These are phyloP conservation scores for Hemitrygon akajei DNA, from an alignment of 2,797 vertebrate species.

Conservation along the genomic window DNA sequence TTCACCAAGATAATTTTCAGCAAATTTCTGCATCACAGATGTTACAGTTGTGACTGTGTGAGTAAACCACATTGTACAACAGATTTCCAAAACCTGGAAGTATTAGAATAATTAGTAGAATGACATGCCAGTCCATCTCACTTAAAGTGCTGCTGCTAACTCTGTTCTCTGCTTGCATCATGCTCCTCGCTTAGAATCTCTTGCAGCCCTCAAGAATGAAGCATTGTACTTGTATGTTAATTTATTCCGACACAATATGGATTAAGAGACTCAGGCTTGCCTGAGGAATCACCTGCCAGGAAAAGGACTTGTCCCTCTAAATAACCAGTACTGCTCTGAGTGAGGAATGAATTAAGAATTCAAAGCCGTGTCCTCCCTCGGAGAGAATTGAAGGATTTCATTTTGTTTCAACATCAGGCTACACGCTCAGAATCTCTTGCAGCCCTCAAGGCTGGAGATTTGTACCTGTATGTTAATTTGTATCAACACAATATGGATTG, in stretches of 20 bases:
- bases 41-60: background rate
- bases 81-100: constrained; percentile 5
- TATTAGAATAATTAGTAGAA: background rate
- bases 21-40: background rate
- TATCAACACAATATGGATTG: background rate
- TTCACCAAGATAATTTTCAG: background rate
- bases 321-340: background rate
- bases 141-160: constrained; percentile 9
- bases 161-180: constrained; percentile 7
- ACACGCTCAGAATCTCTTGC: background rate
- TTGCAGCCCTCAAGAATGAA: background rate
- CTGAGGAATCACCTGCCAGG: background rate
- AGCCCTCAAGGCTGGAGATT: background rate
- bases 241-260: background rate
- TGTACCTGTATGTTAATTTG: background rate
- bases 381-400: background rate
- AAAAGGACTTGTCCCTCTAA: background rate
- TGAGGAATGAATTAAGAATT: background rate
- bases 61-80: background rate
- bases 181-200: background rate
- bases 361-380: background rate
- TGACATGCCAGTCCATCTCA: constrained; percentile 12
- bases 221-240: background rate
- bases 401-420: background rate
- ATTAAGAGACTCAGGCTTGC: background rate